phyloP scores from a whole-genome alignment of 2,797 vertebrate species.

The Yasuhikotakia modesta region DNA sequence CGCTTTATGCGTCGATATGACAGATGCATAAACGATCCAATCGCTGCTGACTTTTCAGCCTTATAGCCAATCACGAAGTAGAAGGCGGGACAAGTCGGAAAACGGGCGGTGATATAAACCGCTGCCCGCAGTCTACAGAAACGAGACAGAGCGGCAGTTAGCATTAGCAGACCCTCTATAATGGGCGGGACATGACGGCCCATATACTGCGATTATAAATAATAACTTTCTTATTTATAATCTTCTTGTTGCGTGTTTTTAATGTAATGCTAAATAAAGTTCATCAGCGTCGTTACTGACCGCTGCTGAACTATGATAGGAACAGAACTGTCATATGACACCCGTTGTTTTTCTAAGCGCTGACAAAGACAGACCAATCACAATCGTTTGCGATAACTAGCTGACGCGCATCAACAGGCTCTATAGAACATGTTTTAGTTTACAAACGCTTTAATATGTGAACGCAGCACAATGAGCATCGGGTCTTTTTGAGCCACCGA shows the following conservation, averaged over 20 bases:
- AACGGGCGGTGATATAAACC: not conserved
- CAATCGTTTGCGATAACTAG: not conserved
- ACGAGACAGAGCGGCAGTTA: not conserved
- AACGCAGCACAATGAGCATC: not conserved
- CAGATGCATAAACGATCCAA: not conserved
- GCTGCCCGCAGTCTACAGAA: not conserved
- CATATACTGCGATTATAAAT: not conserved
- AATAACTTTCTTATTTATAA: not conserved
- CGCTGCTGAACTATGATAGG: no score
- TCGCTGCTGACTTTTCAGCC: not conserved
- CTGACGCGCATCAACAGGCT: no score
- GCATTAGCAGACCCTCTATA: not conserved
- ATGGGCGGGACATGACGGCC: not conserved
- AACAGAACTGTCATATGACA: not conserved
- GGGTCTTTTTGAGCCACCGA: not conserved
- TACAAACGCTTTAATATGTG: not conserved
- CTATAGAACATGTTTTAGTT: not conserved
- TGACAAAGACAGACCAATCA: not conserved
- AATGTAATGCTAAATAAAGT: not conserved
- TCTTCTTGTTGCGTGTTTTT: not conserved
- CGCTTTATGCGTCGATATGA: not conserved
- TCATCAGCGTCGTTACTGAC: not conserved
- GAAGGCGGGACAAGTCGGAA: not conserved
- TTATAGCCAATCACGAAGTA: conserved; percentile 16
- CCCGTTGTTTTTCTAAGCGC: not conserved